Conservation (phyloP, 1,140 invertebrate genomes). For the Achatina immaculata region DNA sequence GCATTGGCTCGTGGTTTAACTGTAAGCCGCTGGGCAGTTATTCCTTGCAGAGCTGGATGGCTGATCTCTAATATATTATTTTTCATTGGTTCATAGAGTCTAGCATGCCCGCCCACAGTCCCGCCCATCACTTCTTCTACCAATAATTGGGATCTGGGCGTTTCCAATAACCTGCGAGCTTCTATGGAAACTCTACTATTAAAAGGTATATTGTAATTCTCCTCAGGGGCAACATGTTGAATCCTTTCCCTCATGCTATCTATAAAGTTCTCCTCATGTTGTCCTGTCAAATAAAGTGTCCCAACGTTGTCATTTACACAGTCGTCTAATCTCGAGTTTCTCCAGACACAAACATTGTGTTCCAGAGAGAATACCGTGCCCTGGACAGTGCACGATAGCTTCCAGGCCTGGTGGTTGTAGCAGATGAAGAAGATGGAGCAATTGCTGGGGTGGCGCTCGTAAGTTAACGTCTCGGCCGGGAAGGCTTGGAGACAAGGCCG, state of each 20-base stretch:
- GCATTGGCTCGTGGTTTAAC: too few species aligned
- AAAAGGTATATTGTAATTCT: neutral
- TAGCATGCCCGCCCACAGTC: too few species aligned
- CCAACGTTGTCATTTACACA: neutral
- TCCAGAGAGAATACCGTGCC: slow-evolving; percentile 43
- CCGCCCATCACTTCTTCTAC: neutral
- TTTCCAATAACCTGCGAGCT: neutral
- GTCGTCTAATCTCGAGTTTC: slow-evolving; percentile 43
- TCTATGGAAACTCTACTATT: neutral
- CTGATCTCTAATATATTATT: too few species aligned
- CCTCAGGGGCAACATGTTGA: neutral
- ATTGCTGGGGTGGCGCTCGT: slow-evolving; percentile 20
- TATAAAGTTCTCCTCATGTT: neutral
- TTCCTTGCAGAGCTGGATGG: too few species aligned
- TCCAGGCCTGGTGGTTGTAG: slow-evolving; percentile 37
- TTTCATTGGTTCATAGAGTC: too few species aligned
- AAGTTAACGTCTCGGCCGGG: neutral
- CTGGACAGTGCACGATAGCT: slow-evolving; percentile 24
- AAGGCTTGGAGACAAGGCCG: neutral
- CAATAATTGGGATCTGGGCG: neutral
- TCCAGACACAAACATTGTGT: slow-evolving; percentile 47
- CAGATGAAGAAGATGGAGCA: slow-evolving; percentile 47
- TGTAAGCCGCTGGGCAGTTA: too few species aligned
- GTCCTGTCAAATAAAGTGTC: neutral
- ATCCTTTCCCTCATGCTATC: neutral